phyloP scores from a whole-genome alignment of 2,797 vertebrate species.

The Tympanoctomys barrerae region DNA sequence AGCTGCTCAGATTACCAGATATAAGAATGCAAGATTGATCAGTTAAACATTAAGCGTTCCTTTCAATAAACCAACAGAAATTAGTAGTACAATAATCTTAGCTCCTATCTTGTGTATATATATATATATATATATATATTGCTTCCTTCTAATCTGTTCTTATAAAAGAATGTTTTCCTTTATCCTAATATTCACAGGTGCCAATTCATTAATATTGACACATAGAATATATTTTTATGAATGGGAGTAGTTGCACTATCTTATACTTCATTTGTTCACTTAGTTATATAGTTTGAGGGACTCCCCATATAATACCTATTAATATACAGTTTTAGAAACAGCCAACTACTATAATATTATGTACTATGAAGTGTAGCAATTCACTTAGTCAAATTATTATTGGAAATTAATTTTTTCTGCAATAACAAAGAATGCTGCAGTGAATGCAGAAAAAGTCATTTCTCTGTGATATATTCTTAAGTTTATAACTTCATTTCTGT shows the following conservation, averaged over 20 bases:
- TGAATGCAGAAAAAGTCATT: neutral
- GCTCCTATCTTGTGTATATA: too few relatives aligned
- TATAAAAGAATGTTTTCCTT: slow-evolving; percentile 22
- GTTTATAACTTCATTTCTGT: neutral
- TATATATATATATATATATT: too few relatives aligned
- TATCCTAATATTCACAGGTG: neutral
- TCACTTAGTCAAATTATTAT: slow-evolving; percentile 27
- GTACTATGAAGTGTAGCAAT: neutral
- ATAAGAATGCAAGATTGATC: too few relatives aligned
- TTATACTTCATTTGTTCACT: slow-evolving; percentile 32
- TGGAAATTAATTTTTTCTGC: neutral
- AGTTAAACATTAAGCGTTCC: too few relatives aligned
- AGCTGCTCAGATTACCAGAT: too few relatives aligned
- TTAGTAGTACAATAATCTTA: too few relatives aligned
- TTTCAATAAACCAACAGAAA: too few relatives aligned
- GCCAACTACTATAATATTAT: slow-evolving; percentile 39
- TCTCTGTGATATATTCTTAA: neutral
- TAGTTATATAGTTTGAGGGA: neutral
- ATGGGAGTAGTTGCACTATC: neutral
- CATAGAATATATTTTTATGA: neutral
- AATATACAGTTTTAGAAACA: slow-evolving; percentile 18
- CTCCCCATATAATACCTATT: neutral
- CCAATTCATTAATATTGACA: neutral
- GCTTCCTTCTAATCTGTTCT: neutral
- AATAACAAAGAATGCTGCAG: neutral